Base-by-base conservation (phyloP, 1,140 invertebrate species). In the Steinernema feltiae region DNA sequence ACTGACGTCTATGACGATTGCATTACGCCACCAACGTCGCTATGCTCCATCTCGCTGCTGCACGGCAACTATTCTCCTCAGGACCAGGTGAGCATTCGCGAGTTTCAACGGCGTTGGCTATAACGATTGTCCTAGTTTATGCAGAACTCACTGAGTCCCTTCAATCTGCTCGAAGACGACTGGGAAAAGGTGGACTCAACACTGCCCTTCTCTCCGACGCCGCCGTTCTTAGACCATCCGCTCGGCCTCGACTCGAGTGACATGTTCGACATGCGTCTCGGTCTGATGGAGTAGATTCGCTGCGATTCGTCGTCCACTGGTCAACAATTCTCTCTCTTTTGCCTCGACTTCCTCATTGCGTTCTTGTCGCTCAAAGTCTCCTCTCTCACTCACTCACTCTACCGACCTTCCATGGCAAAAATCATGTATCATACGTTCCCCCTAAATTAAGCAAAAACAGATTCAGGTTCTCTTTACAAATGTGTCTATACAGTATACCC, bases 261-360 rank as follows among this genome's bases (percentile, higher is more conserved):
- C 53, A 63, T 63, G 53, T 63, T 63, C 24, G 53, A 63, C 53
- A 63, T 63, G 53, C 53, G 53, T 27, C 24, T 63, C 24, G 53
- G 53, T 21, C 53, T 63, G 2, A 63, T 63, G 53, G 53, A 63
- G 24, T 46, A 46, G 41, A 46, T 46, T 46, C 7, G n/a, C n/a
- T n/a, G n/a, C n/a, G n/a, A n/a, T n/a, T n/a, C n/a, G n/a, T n/a
- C n/a, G n/a, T n/a, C n/a, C n/a, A 46, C 41, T 46, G 41, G 41
- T 46, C 41, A 46, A 46, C 41, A 46, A 12, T 46, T n/a, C 41
- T 63, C 24, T 27, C 53, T 63, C 15, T 27, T 63, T 27, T 7
- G 53, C 15, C 24, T 63, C 53, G 53, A 3, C 15, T 27, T 63
- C 41, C 53, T 63, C 53, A 63, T 63, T 63, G 7, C 53, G 53